Evolutionary conservation across 2,888 invertebrate species (phyloP).

Genomic region (Cheilosia pagana): DNA sequence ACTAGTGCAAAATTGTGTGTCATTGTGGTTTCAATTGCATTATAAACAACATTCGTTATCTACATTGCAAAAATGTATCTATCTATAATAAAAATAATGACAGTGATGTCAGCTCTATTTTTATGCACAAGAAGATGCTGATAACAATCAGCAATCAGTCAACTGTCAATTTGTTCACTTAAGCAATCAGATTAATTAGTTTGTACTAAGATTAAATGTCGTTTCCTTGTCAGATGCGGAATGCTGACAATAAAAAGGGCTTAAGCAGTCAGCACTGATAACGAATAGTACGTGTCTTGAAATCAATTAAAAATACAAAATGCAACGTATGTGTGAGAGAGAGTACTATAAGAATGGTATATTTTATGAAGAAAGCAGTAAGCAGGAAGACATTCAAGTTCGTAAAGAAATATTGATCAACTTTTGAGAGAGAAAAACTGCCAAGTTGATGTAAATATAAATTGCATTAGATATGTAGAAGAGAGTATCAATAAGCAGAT

Average conservation of each 20-base stretch:
- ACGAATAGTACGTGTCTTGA: too few species aligned
- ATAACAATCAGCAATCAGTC: not conserved
- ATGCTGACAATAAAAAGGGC: not conserved
- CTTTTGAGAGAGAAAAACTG: too few species aligned
- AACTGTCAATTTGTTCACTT: not conserved
- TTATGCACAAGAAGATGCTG: not conserved
- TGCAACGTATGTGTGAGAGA: too few species aligned
- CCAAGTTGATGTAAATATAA: too few species aligned
- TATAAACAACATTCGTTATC: conserved; percentile 1
- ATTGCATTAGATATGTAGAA: too few species aligned
- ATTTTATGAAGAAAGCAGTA: too few species aligned
- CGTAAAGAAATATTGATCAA: too few species aligned
- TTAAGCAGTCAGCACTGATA: not conserved
- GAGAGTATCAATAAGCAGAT: too few species aligned
- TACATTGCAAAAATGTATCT: not conserved
- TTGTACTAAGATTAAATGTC: not conserved
- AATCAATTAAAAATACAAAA: too few species aligned
- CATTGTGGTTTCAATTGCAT: not conserved
- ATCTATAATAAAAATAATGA: not conserved
- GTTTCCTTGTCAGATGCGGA: not conserved
- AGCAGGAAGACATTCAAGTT: too few species aligned
- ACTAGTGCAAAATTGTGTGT: too few species aligned
- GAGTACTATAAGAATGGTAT: too few species aligned
- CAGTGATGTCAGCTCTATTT: conserved; percentile 1
- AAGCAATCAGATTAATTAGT: not conserved